Conservation (phyloP, 2,888 invertebrate genomes). For the Drosophila hamatofila region DNA sequence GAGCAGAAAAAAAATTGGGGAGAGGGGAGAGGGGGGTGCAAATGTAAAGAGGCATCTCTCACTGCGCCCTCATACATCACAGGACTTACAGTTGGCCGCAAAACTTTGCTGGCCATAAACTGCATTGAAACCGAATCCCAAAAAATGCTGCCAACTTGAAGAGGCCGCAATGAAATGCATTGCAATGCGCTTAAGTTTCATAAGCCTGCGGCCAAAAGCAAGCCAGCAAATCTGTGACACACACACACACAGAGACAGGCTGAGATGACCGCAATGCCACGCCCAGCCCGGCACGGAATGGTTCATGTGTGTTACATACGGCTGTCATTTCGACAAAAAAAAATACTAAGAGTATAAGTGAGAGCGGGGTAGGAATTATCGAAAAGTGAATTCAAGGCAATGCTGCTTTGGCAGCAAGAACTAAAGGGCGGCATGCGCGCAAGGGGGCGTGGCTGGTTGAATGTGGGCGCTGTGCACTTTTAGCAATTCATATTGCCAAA, state of each 20-base stretch:
- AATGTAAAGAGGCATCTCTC: conserved; percentile 11
- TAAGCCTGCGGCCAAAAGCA: conserved; percentile 66
- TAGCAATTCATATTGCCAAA: conserved; percentile 39
- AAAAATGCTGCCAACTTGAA: conserved; percentile 50
- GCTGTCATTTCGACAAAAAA: conserved; percentile 44
- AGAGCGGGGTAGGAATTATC: conserved; percentile 67
- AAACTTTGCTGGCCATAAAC: conserved; percentile 59
- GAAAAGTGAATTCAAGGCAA: conserved; percentile 80
- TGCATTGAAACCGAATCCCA: conserved; percentile 39
- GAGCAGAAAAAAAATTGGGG: too few species aligned
- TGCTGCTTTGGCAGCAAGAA: conserved; percentile 37
- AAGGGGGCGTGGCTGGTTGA: too few species aligned
- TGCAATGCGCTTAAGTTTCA: conserved; percentile 66
- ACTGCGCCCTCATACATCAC: conserved; percentile 36
- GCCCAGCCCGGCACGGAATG: conserved; percentile 24
- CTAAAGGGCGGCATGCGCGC: not conserved
- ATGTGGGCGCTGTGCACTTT: conserved; percentile 17
- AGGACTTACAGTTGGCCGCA: conserved; percentile 57
- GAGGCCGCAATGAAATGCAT: conserved; percentile 65
- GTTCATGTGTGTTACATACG: conserved; percentile 44
- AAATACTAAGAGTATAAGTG: not conserved
- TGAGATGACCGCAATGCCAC: conserved; percentile 55
- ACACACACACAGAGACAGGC: conserved; percentile 18
- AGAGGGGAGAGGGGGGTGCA: too few species aligned
- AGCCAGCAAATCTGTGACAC: conserved; percentile 50